Evolutionary conservation across 2,888 invertebrate genomes (phyloP).

Genomic region (Isotomurus palustris): DNA sequence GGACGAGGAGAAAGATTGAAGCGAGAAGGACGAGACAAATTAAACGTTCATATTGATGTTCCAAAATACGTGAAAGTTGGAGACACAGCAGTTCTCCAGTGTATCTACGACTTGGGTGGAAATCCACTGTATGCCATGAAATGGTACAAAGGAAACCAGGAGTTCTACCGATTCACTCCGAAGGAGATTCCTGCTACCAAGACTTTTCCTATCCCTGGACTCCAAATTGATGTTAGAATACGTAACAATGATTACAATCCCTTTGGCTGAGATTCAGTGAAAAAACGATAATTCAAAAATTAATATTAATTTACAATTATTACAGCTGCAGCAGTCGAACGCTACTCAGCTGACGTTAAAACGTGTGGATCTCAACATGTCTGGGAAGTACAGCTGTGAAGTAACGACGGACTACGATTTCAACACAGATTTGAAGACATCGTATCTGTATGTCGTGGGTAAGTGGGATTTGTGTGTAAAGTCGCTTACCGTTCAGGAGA

Average conservation of each 20-base stretch:
- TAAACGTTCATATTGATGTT: conserved; percentile 33
- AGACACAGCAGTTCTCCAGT: conserved; percentile 31
- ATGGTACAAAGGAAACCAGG: conserved; percentile 46
- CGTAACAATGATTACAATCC: neutral
- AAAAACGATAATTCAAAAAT: neutral
- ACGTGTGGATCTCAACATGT: conserved; percentile 40
- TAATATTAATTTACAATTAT: no score
- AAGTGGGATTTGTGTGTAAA: no score
- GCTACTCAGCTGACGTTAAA: conserved; percentile 37
- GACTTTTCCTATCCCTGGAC: conserved; percentile 38
- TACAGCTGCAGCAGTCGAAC: conserved; percentile 38
- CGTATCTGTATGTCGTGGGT: conserved; percentile 41
- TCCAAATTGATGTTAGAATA: conserved; percentile 43
- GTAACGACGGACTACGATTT: conserved; percentile 46
- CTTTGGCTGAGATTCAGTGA: neutral
- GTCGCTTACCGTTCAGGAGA: no score
- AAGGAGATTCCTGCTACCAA: conserved; percentile 43
- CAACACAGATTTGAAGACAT: conserved; percentile 33
- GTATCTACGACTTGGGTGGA: conserved; percentile 38
- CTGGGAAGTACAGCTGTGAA: conserved; percentile 46
- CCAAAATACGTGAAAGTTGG: conserved; percentile 34
- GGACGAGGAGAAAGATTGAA: conserved; percentile 13
- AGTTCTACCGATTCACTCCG: conserved; percentile 45
- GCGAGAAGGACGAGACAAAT: conserved; percentile 10
- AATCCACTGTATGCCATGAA: conserved; percentile 43